Evolutionary conservation across 2,888 invertebrate species (phyloP), one percentile per base, ranked within the genome.

Genomic region (Diadegma fenestrale): DNA sequence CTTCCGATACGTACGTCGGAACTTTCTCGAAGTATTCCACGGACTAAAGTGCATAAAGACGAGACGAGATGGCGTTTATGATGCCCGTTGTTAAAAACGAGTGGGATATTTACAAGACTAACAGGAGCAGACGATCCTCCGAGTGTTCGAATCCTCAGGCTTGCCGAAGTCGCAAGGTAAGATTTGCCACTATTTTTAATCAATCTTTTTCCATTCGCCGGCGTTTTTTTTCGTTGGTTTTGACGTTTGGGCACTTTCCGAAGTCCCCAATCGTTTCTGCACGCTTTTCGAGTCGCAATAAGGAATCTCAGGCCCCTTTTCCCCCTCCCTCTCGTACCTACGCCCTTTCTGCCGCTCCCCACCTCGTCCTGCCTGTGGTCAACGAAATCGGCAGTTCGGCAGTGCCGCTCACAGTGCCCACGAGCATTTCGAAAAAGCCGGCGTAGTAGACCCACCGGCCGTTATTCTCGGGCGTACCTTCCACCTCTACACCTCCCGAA

Each of bases 11-110:
- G 51, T 37, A 19, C 48, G 33, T 78, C 63, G 81, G 80, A 83
- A 86, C 86, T 81, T 84, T 85, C 82, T 81, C 80, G 84, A 86
- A 77, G 78, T 82, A 79, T 84, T 58, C 80, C 43, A 79, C 64
- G 69, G 54, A 73, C 19, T 26, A 54, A 80, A 82, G 86, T 87
- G 87, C 83, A 64, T 17, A 82, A 79, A 61, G 81, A 81, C 84
- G 66, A 80, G 76, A 88, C 91, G 92, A 91, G 90, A 98, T 98
- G 98, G 98, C 98, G 95, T 98, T 98, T 95, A 98, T 98, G 98
- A 98, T 98, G 97, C 98, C 98, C 83, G 98, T 98, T 88, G 96
- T 98, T 95, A 98, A 98, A 95, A 98, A 98, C 95, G 98, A 98
- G 94, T 98, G 97, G 96, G 97, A 98, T 94, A 98, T 98, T 92